Evolutionary conservation across 2,888 invertebrate genomes (phyloP), one percentile per base, ranked within the genome.

Genomic region (Dynastes hyllus): DNA sequence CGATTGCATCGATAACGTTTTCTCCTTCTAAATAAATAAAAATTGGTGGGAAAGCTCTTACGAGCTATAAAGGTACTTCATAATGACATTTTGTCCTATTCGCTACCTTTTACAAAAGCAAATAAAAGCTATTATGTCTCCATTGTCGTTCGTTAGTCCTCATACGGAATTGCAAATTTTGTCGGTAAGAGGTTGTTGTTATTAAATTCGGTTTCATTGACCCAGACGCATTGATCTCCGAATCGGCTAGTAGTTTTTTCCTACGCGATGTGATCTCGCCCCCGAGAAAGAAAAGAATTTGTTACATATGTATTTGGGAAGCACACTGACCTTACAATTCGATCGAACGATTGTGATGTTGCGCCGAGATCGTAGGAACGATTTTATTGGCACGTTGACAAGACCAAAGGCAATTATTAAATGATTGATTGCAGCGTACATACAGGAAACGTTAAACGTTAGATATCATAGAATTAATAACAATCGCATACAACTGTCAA

Each of bases 171-270:
- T 82, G 79, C 81, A 81, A 81, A 82, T 81, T 81, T 80, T 67
- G 37, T 40, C 37, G 58, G 58, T 73, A 73, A 73, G 73, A 73
- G 73, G 40, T 58, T 58, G 73, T 50, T 69, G 50, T 58, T 73
- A 73, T 67, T 67, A 82, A 78, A 81, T 80, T 81, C 80, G 78
- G 79, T 67, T 78, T 78, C 66, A 77, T 63, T 78, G 78, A 79
- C 78, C 80, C 82, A 82, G 82, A 82, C 82, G 75, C 81, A 82
- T 82, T 80, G 78, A 82, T 82, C 81, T 81, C 73, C 58, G 37
- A 37, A 73, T 73, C 58, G 58, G 58, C 58, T 73, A 73, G 58
- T 73, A 73, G 58, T 73, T 73, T 73, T 69, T 69, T 69, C 50
- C 77, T 67, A 37, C 75, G 11, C 63, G 69, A 51, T 69, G 22